Base-by-base conservation (phyloP, 2,113 vertebrate genomes). In the Oncorhynchus kisutch region DNA sequence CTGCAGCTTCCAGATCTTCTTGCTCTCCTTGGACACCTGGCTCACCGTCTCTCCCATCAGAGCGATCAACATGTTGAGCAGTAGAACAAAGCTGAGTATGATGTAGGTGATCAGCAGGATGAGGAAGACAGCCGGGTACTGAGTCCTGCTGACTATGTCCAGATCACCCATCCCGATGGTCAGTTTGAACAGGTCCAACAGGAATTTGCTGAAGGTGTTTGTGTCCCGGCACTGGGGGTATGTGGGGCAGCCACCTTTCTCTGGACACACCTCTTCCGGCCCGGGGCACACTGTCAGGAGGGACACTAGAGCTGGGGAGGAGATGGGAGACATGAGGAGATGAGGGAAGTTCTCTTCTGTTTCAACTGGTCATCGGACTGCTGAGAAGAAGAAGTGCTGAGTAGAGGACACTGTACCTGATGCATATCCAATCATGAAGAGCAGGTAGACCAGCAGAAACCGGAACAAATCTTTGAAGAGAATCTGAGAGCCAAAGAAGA, bases 1-100 rank as follows among this genome's bases (percentile, higher is more conserved):
- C 96, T 99, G 98, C 72, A 99, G 93, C 87, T 98, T 99, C 98
- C 98, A 99, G 90, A 99, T 98, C 89, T 99, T 96, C 82, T 99
- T 99, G 95, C 98, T 99, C 91, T 99, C 94, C 82, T 99, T 99
- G 81, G 97, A 99, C 16, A 99, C 98, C 84, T 98, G 95, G 13
- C 95, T 94, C 90, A 99, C 98, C 0, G 98, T 99, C 93, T 99
- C 95, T 0, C 98, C 98, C 98, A 99, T 99, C 85, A 99, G 93
- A 54, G 98, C 98, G 1, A 99, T 99, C 48, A 99, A 92, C 98
- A 99, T 99, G 95, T 99, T 99, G 11, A 99, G 95, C 13, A 99
- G 95, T 48, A 99, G 94, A 82, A 99, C 97, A 0, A 99, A 99
- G 68, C 96, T 98, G 84, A 99, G 96, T 91, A 99, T 98, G 91